phyloP scores from a whole-genome alignment of 2,888 invertebrate species.

The Nasonovia ribisnigri region DNA sequence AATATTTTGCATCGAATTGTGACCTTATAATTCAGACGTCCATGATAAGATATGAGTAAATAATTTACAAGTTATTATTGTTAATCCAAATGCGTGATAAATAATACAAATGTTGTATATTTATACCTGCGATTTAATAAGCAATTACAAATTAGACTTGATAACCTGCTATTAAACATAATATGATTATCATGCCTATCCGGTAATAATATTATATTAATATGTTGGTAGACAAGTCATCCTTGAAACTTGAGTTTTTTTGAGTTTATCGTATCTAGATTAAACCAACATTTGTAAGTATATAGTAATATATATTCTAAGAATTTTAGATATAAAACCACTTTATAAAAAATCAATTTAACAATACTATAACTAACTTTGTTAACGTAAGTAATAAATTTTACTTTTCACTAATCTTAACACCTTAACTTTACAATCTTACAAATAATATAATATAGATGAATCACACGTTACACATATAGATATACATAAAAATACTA shows the following conservation, averaged over 20 bases:
- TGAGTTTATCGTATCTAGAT: constrained; percentile 4
- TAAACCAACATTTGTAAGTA: neutral
- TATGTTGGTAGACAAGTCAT: neutral
- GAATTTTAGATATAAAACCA: neutral
- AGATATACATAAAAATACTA: neutral
- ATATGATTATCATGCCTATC: neutral
- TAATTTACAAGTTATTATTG: constrained; percentile 20
- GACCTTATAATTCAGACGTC: constrained; percentile 46
- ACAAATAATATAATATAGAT: neutral
- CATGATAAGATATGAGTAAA: constrained; percentile 20
- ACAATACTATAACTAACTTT: neutral
- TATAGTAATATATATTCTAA: neutral
- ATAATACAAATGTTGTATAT: neutral
- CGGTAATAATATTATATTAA: neutral
- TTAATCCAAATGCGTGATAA: neutral
- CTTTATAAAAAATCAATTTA: neutral
- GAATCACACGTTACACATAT: neutral
- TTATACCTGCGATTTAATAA: neutral
- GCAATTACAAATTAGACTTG: constrained; percentile 5
- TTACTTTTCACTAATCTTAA: neutral
- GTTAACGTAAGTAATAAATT: neutral
- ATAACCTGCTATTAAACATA: constrained; percentile 25
- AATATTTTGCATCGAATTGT: constrained; percentile 30
- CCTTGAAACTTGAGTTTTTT: constrained; percentile 20
- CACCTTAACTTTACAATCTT: neutral